A percentile compares a stretch with the other conserved stretches of the same genome.
phyloP scores from a whole-genome alignment of 1,140 invertebrate species.

The Bombus superbus region DNA sequence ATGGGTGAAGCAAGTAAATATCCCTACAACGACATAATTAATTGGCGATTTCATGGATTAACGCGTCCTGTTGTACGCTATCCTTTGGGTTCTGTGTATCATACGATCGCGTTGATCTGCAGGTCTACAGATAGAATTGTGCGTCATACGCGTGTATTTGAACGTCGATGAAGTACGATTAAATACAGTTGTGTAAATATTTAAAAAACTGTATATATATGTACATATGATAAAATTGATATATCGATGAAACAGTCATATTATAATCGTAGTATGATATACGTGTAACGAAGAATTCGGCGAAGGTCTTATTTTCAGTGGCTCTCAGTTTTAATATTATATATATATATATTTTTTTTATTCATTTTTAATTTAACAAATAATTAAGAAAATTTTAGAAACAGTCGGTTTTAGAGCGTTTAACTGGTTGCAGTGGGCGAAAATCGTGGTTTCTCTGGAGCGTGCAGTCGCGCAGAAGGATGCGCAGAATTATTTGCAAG shows the following conservation, averaged over 20 bases:
- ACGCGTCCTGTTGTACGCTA: not conserved
- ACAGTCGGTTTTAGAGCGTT: not conserved
- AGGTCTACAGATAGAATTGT: no score
- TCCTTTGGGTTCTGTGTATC: not conserved
- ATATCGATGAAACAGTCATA: not conserved
- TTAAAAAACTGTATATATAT: not conserved
- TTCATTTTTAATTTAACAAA: not conserved
- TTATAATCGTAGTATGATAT: not conserved
- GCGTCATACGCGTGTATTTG: not conserved
- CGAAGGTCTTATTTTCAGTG: not conserved
- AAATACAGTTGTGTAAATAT: not conserved
- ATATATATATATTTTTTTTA: not conserved
- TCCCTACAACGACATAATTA: not conserved
- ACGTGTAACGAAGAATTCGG: not conserved
- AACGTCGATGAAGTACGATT: not conserved
- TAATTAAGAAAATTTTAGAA: not conserved
- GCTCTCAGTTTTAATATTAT: not conserved
- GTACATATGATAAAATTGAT: not conserved
- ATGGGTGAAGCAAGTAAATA: constrained; percentile 96
- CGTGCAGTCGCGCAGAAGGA: constrained; percentile 94
- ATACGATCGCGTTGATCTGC: no score
- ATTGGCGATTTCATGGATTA: not conserved
- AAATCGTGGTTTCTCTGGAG: constrained; percentile 98
- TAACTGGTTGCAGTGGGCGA: constrained; percentile 92
- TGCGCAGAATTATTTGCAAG: constrained; percentile 94